Evolutionary conservation across 2,888 invertebrate genomes (phyloP), one percentile per base, ranked within the genome.

Genomic region (Pollenia angustigena): DNA sequence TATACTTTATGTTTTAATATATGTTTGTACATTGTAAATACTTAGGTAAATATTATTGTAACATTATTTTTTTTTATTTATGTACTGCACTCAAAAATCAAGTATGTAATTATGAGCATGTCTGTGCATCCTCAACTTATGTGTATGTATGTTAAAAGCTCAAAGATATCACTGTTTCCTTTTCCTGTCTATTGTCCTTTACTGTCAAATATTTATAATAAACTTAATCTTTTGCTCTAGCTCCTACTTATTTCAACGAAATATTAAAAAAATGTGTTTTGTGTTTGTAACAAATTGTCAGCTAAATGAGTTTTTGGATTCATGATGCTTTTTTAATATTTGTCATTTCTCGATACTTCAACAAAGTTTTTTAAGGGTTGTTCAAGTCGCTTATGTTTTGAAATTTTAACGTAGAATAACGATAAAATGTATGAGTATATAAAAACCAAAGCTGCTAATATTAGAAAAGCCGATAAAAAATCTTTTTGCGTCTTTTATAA

Each of bases 211-310:
- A 46, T 12, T 46, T 18, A 1, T 46, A 46, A 64, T 64, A 12
- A 64, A 64, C 64, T 12, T 18, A 7, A 8, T 23, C 18, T 7
- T 52, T n/a, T 44, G 50, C 16, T 58, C 56, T 56, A 14, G 18
- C 54, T 71, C n/a, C 12, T 14, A 14, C 3, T 18, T 3, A 69
- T 32, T 9, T 1, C 4, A 46, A 12, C 10, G 23, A 12, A 56
- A 18, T 46, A 64, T 23, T 23, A 23, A 7, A 46, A 44, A 32
- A 32, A 32, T 32, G 48, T 74, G 16, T 60, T 58, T 60, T 46
- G 7, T 74, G 72, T 60, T 66, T 66, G 23, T 66, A 46, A 66
- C 76, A 66, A 76, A 76, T 76, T 66, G 23, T 46, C 66, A 56
- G 60, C n/a, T 54, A 52, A 46, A 40, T 72, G 18, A n/a, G 50